Conservation (phyloP, 2,888 invertebrate genomes). For the Spodoptera exigua region DNA sequence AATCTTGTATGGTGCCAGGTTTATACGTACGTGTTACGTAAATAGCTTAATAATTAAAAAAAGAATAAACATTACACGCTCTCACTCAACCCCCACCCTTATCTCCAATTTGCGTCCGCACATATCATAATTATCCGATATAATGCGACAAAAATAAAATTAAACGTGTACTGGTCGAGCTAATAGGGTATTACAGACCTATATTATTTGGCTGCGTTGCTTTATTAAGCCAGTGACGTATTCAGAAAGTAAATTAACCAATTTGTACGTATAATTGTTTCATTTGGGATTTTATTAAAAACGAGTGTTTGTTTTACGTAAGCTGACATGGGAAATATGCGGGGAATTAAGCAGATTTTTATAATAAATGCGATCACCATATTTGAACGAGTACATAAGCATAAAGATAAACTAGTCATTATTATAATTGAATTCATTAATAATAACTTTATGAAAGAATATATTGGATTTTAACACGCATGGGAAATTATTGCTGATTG, state of each 20-base stretch:
- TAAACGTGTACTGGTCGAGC: constrained; percentile 49
- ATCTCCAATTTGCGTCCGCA: constrained; percentile 54
- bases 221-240: constrained; percentile 53
- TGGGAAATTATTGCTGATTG: too few species aligned
- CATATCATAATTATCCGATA: constrained; percentile 64
- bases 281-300: constrained; percentile 48
- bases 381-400: not conserved
- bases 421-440: too few species aligned
- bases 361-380: constrained; percentile 3
- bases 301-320: constrained; percentile 43
- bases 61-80: not conserved
- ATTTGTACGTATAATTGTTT: constrained; percentile 54
- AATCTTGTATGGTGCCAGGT: too few species aligned
- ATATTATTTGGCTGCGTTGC: constrained; percentile 47
- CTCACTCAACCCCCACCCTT: constrained; percentile 40
- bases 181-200: constrained; percentile 49
- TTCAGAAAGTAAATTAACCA: constrained; percentile 54
- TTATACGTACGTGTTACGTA: too few species aligned
- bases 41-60: not conserved
- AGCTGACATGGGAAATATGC: constrained; percentile 25
- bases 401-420: too few species aligned
- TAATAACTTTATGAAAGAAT: too few species aligned
- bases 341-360: constrained; percentile 38
- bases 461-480: too few species aligned
- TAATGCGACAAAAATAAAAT: constrained; percentile 65